Percentiles rank a stretch among this genome's conserved stretches.
These are phyloP conservation scores for Campylorhamphus procurvoides DNA, from an alignment of 2,113 vertebrate genomes.

Conservation along the genomic window DNA sequence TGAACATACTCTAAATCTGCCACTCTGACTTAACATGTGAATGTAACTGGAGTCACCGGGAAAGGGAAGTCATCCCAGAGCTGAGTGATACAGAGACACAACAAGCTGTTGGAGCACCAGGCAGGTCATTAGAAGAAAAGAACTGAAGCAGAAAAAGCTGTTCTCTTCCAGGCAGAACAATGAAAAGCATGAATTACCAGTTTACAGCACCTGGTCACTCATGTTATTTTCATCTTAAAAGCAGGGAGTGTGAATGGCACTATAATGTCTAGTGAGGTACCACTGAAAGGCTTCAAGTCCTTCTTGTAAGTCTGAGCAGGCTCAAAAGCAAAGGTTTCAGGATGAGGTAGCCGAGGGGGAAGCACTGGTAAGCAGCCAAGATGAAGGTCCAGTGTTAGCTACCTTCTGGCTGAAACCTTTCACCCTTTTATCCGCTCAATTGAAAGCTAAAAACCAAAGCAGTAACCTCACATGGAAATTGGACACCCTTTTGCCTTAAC, in stretches of 20 bases:
- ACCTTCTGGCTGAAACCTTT: neutral
- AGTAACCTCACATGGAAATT: neutral
- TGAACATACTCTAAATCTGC: neutral
- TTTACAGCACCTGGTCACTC: accelerated
- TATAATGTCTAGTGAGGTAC: neutral
- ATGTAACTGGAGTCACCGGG: accelerated
- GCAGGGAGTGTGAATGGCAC: accelerated
- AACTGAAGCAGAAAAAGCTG: neutral
- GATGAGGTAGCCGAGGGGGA: neutral
- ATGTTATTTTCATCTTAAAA: neutral
- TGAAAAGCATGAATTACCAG: accelerated
- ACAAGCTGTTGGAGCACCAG: accelerated
- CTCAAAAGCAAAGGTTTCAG: neutral
- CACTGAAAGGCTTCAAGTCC: neutral
- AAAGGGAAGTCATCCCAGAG: neutral
- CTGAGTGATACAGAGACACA: neutral
- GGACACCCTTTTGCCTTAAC: neutral
- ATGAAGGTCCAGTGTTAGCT: neutral
- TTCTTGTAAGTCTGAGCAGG: neutral
- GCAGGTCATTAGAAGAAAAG: neutral
- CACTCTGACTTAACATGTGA: neutral
- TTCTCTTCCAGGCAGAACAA: neutral
- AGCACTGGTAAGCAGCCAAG: neutral
- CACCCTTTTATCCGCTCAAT: accelerated
- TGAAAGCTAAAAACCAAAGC: neutral